phyloP scores from a whole-genome alignment of 2,888 invertebrate species.

The Boloria selene region DNA sequence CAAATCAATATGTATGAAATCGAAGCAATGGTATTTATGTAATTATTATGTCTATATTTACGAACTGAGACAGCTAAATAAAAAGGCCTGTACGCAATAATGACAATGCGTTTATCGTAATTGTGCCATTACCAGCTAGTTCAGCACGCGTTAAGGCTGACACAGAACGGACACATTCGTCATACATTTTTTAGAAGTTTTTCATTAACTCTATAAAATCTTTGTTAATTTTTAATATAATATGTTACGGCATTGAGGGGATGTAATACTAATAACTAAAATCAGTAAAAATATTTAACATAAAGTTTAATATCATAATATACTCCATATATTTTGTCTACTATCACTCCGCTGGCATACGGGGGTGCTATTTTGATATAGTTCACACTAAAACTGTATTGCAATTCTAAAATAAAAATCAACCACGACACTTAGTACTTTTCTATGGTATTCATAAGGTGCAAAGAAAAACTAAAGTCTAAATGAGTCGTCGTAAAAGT shows the following conservation, averaged over 20 bases:
- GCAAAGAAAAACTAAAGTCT: too few relatives aligned
- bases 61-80: constrained; percentile 40
- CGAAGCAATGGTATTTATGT: constrained; percentile 42
- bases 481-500: too few relatives aligned
- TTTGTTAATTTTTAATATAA: not conserved
- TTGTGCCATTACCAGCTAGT: constrained; percentile 41
- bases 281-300: too few relatives aligned
- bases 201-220: not conserved
- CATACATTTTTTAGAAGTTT: not conserved
- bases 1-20: constrained; percentile 42
- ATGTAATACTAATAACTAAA: too few relatives aligned
- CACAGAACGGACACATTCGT: constrained; percentile 13
- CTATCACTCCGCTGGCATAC: too few relatives aligned
- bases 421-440: too few relatives aligned
- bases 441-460: too few relatives aligned
- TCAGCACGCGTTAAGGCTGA: constrained; percentile 25
- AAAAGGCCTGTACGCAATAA: constrained; percentile 45
- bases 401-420: too few relatives aligned
- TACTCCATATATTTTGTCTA: too few relatives aligned
- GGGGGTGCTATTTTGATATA: too few relatives aligned
- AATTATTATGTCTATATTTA: constrained; percentile 45
- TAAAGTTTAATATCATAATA: too few relatives aligned
- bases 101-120: constrained; percentile 48
- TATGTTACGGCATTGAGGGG: not conserved
- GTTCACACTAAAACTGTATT: too few relatives aligned